phyloP scores from a whole-genome alignment of 2,113 vertebrate genomes.

The Chauna torquata region DNA sequence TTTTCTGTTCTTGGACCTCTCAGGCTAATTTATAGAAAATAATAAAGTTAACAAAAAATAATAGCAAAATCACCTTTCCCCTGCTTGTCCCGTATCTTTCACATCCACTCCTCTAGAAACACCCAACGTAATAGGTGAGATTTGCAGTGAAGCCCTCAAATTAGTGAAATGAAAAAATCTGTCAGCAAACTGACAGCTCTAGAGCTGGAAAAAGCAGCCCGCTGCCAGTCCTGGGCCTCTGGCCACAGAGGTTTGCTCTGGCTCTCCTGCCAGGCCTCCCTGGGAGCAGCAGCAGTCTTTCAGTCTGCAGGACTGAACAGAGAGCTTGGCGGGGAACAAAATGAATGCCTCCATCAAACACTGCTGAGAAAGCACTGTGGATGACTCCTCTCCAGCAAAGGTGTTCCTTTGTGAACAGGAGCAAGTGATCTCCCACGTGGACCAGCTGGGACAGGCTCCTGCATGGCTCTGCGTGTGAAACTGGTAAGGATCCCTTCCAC shows the following conservation, averaged over 20 bases:
- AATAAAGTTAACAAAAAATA: background rate
- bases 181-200: background rate
- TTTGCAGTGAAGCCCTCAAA: background rate
- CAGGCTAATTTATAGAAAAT: background rate
- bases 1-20: background rate
- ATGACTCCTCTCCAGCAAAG: background rate
- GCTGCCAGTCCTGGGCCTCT: background rate
- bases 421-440: background rate
- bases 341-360: background rate
- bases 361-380: background rate
- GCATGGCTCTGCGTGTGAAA: background rate
- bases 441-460: background rate
- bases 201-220: background rate
- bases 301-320: background rate
- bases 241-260: background rate
- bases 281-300: background rate
- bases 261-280: background rate
- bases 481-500: background rate
- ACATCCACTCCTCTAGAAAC: background rate
- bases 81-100: background rate
- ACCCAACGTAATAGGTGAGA: background rate
- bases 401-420: background rate
- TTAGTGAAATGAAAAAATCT: background rate
- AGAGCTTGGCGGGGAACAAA: background rate
- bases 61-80: background rate